These are phyloP conservation scores for Apamea monoglypha DNA, from an alignment of 2,888 invertebrate species.

Conservation along the genomic window DNA sequence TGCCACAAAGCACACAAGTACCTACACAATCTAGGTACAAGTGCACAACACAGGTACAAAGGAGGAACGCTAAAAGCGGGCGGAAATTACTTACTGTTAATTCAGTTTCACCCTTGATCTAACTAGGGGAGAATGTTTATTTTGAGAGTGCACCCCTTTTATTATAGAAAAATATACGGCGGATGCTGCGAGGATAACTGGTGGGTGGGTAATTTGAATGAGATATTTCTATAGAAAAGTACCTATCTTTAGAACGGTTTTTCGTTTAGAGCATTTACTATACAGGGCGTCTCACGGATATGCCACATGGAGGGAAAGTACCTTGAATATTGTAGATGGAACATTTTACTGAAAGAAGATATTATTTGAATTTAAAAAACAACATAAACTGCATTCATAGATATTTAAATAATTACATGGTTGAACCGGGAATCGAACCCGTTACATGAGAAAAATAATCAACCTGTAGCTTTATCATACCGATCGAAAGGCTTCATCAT, in stretches of 20 bases:
- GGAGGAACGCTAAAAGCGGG: slow-evolving; percentile 33
- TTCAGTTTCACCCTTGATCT: slow-evolving; percentile 37
- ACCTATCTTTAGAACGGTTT: neutral
- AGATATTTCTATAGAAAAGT: too few relatives aligned
- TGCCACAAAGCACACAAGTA: slow-evolving; percentile 7
- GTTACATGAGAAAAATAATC: too few relatives aligned
- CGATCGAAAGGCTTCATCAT: too few relatives aligned
- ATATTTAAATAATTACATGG: too few relatives aligned
- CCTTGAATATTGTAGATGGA: too few relatives aligned
- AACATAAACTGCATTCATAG: too few relatives aligned
- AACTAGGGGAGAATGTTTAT: slow-evolving; percentile 16
- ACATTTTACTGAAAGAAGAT: too few relatives aligned
- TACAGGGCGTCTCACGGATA: too few relatives aligned
- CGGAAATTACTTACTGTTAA: slow-evolving; percentile 48
- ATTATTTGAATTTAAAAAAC: too few relatives aligned
- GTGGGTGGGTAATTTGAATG: neutral
- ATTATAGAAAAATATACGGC: neutral
- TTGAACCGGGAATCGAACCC: too few relatives aligned
- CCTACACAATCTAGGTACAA: neutral
- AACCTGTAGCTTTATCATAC: too few relatives aligned
- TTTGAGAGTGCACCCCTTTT: slow-evolving; percentile 26
- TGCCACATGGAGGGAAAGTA: too few relatives aligned
- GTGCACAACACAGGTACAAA: slow-evolving; percentile 9
- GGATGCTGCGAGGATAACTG: neutral
- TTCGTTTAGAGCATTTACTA: neutral